Conservation (phyloP, 2,113 vertebrate genomes). For the mouse (Mus musculus) region DNA sequence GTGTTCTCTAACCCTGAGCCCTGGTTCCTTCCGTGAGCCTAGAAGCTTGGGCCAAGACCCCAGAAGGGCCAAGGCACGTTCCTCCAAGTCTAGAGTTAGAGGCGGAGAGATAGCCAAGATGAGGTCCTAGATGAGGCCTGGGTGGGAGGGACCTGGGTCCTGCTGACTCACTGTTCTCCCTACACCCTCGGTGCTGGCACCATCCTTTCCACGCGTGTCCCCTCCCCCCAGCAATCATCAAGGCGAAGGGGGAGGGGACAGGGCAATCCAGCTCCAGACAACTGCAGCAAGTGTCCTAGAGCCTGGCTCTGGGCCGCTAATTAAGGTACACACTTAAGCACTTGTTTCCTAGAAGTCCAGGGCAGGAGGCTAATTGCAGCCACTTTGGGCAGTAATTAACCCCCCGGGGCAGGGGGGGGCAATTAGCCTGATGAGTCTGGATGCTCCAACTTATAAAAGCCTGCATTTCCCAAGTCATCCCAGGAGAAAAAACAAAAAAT, state of each 20-base stretch:
- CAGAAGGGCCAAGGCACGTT: not conserved
- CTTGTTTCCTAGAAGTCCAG: conserved; percentile 76
- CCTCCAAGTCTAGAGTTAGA: not conserved
- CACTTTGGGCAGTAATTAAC: conserved; percentile 78
- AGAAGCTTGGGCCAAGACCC: not conserved
- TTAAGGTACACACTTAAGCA: conserved; percentile 73
- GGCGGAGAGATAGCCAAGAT: not conserved
- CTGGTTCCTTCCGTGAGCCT: not conserved
- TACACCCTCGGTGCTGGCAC: not conserved
- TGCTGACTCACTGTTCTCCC: not conserved
- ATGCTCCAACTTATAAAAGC: conserved; percentile 62
- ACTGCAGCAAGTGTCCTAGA: conserved; percentile 51
- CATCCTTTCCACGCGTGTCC: not conserved
- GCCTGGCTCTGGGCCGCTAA: conserved; percentile 64
- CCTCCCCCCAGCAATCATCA: not conserved
- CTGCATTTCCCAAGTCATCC: conserved; percentile 37
- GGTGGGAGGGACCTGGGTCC: not conserved
- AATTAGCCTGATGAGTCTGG: conserved; percentile 81
- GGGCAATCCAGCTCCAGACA: conserved; percentile 29
- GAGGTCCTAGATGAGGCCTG: not conserved
- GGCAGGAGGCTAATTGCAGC: conserved; percentile 81
- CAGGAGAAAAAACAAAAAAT: not conserved
- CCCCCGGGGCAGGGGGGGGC: conserved; percentile 77
- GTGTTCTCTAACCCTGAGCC: no score
- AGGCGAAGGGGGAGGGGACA: not conserved